Conservation (phyloP, 2,113 vertebrate genomes). For the Phalacrocorax pelagicus region DNA sequence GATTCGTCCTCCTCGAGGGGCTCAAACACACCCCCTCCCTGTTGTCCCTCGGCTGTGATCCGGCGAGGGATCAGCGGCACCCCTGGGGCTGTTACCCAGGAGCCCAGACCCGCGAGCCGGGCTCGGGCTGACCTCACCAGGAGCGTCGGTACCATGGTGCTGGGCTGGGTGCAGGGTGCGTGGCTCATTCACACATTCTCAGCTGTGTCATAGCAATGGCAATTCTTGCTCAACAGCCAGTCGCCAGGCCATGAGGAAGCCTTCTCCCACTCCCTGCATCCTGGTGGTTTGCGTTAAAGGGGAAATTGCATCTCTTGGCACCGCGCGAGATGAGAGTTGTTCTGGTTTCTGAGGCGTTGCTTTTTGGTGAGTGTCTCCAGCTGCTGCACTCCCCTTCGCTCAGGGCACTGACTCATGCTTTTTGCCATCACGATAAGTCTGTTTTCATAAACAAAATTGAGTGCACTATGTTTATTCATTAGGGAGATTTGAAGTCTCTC, state of each 20-base stretch:
- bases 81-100: background rate
- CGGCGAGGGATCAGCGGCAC: background rate
- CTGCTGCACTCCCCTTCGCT: conserved; percentile 44
- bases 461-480: conserved; percentile 30
- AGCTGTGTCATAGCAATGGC: conserved; percentile 15
- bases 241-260: conserved; percentile 58
- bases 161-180: background rate
- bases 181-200: conserved; percentile 71
- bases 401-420: conserved; percentile 69
- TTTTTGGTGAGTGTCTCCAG: conserved; percentile 52
- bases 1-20: background rate
- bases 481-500: conserved; percentile 47
- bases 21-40: background rate
- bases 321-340: background rate
- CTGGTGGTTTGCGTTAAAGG: conserved; percentile 52
- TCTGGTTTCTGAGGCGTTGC: conserved; percentile 47
- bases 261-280: background rate
- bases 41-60: background rate
- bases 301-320: conserved; percentile 38
- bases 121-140: background rate
- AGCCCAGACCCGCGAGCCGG: background rate
- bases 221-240: conserved; percentile 66
- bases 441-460: conserved; percentile 68
- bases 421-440: conserved; percentile 59
- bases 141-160: background rate